A percentile compares a stretch with the other conserved stretches of the same genome.
phyloP scores from a whole-genome alignment of 2,113 vertebrate species.

The Centropus unirufus region DNA sequence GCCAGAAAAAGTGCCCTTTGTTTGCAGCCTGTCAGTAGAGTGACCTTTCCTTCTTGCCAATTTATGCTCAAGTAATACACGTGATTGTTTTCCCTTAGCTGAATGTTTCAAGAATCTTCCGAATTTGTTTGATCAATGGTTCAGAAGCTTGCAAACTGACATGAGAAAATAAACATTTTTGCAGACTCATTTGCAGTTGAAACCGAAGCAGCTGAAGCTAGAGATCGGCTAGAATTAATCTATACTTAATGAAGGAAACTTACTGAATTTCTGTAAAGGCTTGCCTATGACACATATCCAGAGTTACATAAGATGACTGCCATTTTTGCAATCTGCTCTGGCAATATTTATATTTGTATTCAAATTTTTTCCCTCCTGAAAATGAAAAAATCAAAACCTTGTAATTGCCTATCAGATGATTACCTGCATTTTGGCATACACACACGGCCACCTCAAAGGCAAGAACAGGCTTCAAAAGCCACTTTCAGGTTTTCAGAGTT shows the following conservation, averaged over 20 bases:
- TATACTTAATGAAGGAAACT: conserved; percentile 52
- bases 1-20: conserved; percentile 44
- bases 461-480: background rate
- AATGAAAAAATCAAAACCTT: conserved; percentile 27
- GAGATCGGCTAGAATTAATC: conserved; percentile 54
- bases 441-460: conserved; percentile 4
- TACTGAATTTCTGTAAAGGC: conserved; percentile 46
- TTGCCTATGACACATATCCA: conserved; percentile 35
- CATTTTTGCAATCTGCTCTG: conserved; percentile 53
- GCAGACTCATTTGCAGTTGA: conserved; percentile 52
- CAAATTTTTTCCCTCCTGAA: conserved; percentile 26
- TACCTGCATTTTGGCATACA: background rate
- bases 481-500: background rate
- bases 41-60: conserved; percentile 45
- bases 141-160: conserved; percentile 23
- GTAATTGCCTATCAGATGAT: conserved; percentile 16
- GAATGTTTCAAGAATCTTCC: conserved; percentile 31
- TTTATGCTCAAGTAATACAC: conserved; percentile 35
- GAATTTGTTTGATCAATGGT: conserved; percentile 52
- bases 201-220: conserved; percentile 7
- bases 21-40: conserved; percentile 45
- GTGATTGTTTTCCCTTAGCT: conserved; percentile 25
- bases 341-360: conserved; percentile 61
- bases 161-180: conserved; percentile 35
- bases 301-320: conserved; percentile 25